Base-by-base conservation (phyloP, 1,140 invertebrate genomes). In the Drosophila sucinea region DNA sequence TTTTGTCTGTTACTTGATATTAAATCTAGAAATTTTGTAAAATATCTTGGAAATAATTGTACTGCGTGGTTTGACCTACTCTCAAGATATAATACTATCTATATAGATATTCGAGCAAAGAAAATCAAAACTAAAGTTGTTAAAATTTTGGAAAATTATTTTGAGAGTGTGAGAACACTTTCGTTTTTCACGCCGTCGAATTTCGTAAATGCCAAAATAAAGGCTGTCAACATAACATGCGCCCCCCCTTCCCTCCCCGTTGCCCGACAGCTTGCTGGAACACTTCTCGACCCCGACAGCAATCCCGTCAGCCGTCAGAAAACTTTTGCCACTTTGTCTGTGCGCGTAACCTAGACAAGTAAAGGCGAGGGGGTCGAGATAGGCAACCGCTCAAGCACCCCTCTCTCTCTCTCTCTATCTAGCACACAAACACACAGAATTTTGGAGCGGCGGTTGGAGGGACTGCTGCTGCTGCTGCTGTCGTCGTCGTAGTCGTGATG, bases 241-340 rank as follows among this genome's bases (percentile, higher is more conserved):
- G 25, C 35, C n/a, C 35, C 1, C 23, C 23, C 10, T 35, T 6
- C 8, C 33, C 33, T 8, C 7, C 33, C 33, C 7, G 33, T 8
- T 35, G 33, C 2, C 10, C 8, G 8, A 38, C 35, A 4, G 10
- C 23, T 51, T 23, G 44, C 35, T 38, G 17, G 35, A 38, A 38
- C 35, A 51, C 10, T 27, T 35, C 63, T 17, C 38, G 8, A 25
- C n/a, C 8, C 40, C 7, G 10, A 27, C 6, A 27, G 41, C 11
- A 60, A 54, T 38, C 35, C 57, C 56, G 33, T 57, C 56, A 60
- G 40, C 7, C 54, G 41, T 67, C 40, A 44, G 6, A 10, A 78
- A 85, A 86, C 67, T 85, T 86, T 78, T 76, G 79, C 65, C 67
- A 83, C 72, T 83, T 79, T 77, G 70, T 73, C 73, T 77, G 17